phyloP scores from a whole-genome alignment of 2,797 vertebrate genomes.

The Neostethus bicornis region DNA sequence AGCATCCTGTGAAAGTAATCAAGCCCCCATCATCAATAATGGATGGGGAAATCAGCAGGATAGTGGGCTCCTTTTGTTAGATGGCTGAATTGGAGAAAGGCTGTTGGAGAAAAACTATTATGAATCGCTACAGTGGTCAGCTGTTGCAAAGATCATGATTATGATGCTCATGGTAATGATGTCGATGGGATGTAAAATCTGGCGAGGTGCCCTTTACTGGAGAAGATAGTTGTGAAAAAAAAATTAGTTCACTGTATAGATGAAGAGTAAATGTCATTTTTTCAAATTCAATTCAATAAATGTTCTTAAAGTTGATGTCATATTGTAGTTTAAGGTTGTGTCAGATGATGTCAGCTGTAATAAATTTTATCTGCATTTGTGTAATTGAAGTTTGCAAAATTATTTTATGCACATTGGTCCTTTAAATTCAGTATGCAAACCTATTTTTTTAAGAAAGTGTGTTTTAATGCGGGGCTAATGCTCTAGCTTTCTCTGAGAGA shows the following conservation, averaged over 20 bases:
- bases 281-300: not conserved
- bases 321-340: no score
- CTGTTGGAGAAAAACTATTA: slow-evolving; percentile 38
- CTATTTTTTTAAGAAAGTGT: not conserved
- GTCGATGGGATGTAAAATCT: slow-evolving; percentile 24
- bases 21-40: slow-evolving; percentile 79
- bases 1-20: slow-evolving; percentile 71
- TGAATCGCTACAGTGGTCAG: slow-evolving; percentile 30
- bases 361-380: not conserved
- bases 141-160: slow-evolving; percentile 48
- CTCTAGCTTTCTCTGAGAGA: not conserved
- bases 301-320: not conserved
- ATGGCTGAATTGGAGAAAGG: slow-evolving; percentile 52
- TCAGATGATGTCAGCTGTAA: no score
- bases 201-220: slow-evolving; percentile 8
- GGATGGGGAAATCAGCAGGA: slow-evolving; percentile 63
- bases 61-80: slow-evolving; percentile 63
- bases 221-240: slow-evolving; percentile 17
- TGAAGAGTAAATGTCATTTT: not conserved
- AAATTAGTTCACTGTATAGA: not conserved
- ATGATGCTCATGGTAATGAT: slow-evolving; percentile 12
- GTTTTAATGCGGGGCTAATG: slow-evolving; percentile 2
- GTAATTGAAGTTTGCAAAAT: not conserved
- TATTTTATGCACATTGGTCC: not conserved
- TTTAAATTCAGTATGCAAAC: no score